Conservation (phyloP, 2,113 vertebrate species). For the Oncorhynchus keta region DNA sequence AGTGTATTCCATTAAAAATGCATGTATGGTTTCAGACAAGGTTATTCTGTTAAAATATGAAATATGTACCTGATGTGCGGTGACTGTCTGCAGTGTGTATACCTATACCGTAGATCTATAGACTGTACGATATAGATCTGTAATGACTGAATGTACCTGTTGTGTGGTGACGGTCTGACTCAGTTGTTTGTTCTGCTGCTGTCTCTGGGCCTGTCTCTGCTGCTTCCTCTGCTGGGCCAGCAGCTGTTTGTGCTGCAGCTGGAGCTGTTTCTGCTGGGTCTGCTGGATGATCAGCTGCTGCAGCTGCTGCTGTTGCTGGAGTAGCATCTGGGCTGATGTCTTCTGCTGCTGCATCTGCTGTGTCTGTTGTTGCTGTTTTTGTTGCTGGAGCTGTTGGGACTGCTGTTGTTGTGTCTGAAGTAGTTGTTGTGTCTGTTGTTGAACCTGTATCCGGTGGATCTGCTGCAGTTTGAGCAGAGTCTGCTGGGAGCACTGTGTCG, state of each 20-base stretch:
- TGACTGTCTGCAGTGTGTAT: too few species aligned
- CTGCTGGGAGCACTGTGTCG: conserved; percentile 70
- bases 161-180: conserved; percentile 50
- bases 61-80: too few species aligned
- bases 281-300: conserved; percentile 70
- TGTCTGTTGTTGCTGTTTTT: conserved; percentile 14
- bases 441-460: conserved; percentile 66
- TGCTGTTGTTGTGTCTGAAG: conserved; percentile 51
- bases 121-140: not conserved
- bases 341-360: conserved; percentile 24
- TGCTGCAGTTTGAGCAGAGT: conserved; percentile 71
- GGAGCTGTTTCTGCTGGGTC: conserved; percentile 64
- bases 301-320: conserved; percentile 63
- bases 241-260: conserved; percentile 33
- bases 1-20: too few species aligned
- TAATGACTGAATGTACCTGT: conserved; percentile 56
- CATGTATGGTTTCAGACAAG: too few species aligned
- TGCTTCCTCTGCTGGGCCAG: conserved; percentile 56
- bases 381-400: conserved; percentile 18
- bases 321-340: conserved; percentile 52
- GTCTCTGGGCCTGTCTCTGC: conserved; percentile 29
- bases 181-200: conserved; percentile 36
- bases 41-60: too few species aligned
- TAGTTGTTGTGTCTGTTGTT: conserved; percentile 15
- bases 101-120: too few species aligned